Percentiles rank a stretch among this genome's conserved stretches.
phyloP scores from a whole-genome alignment of 1,140 invertebrate genomes.

The Brachionus manjavacas region DNA sequence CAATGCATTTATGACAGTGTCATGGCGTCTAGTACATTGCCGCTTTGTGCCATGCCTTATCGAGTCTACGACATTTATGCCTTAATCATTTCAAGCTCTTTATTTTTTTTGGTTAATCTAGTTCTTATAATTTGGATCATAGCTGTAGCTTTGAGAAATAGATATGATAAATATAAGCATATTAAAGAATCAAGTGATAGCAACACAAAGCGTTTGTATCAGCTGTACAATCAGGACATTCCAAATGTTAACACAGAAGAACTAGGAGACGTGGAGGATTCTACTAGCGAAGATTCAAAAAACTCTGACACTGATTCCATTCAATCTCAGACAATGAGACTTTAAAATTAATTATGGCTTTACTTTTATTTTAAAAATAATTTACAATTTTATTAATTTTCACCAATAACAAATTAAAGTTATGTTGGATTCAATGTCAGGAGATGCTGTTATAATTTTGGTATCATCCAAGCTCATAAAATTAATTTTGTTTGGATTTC shows the following conservation, averaged over 20 bases:
- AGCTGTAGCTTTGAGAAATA: neutral
- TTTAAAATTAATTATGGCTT: neutral
- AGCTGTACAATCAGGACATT: neutral
- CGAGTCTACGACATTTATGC: neutral
- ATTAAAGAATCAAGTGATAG: neutral
- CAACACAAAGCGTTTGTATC: neutral
- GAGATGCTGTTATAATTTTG: conserved; percentile 52
- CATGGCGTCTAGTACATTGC: neutral
- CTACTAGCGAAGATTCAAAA: neutral
- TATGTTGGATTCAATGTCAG: conserved; percentile 45
- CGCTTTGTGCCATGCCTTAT: neutral
- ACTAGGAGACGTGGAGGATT: neutral
- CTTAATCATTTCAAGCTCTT: neutral
- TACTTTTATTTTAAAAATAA: neutral
- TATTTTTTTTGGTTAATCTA: neutral
- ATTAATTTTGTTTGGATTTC: conserved; percentile 51
- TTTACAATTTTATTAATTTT: neutral
- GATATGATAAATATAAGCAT: neutral
- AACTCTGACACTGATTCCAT: neutral
- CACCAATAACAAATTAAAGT: conserved; percentile 25
- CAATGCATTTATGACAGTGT: conserved; percentile 24
- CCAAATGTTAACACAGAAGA: neutral
- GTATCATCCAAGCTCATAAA: conserved; percentile 52
- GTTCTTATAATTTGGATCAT: neutral
- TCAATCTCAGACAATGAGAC: neutral